Evolutionary conservation across 1,140 invertebrate genomes (phyloP), one percentile per base, ranked within the genome.

Genomic region (Lamellibrachia luymesi): DNA sequence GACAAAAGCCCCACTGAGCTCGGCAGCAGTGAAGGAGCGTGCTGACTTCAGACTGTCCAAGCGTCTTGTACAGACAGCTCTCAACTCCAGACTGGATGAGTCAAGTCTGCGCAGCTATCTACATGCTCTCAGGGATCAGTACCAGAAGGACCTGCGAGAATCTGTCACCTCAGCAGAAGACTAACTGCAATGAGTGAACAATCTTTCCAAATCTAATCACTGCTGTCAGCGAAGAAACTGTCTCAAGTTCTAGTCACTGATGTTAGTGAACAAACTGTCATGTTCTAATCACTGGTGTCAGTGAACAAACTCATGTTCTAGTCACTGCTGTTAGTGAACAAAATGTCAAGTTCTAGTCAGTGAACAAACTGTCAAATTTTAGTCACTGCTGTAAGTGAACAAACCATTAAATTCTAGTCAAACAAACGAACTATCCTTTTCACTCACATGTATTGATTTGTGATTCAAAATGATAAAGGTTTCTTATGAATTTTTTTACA

Each of bases 31-130:
- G 10, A 92, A 94, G 91, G 94, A 96, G 90, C 94, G 95, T 92
- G 95, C 95, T 50, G 93, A 95, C 2, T 96, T 96, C 91, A 95
- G 95, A 92, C 94, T 96, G n/a, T 95, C 95, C 1, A 95, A 94
- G 89, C 94, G 95, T 50, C 94, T 96, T 49, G 93, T 95, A 2
- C 96, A 96, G 93, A 93, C 95, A 90, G 95, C 95, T 2, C 94
- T 94, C 27, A 96, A 95, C 91, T 96, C 95, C 38, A 94, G 94
- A 90, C 94, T 96, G 80, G 95, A 96, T 93, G 94, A 94, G 5
- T 94, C 94, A 22, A 95, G 95, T 51, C 94, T 96, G 0, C 94
- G 94, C 52, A 92, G 93, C 6, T 96, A 95, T 93, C 93, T 96
- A 4, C 93, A 91, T 91, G 95, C 93, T 89, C 93, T 96, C 50